A percentile compares a stretch with the other conserved stretches of the same genome.
Conservation (phyloP, 2,888 invertebrate species). For the Incurvaria masculella region DNA sequence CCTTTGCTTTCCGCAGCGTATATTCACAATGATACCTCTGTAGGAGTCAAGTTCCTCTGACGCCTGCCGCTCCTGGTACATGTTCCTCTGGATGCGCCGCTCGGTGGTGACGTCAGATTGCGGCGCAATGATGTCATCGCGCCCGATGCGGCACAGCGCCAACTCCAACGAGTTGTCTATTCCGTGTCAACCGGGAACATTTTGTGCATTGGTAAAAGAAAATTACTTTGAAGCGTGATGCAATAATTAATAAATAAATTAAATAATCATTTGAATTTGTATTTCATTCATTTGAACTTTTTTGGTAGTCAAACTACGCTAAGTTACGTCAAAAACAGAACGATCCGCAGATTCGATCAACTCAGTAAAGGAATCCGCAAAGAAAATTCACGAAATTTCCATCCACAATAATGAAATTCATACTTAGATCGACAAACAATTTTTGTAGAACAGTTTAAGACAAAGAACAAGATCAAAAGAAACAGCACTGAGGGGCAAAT, state of each 20-base stretch:
- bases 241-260: background rate
- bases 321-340: no score
- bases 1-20: no score
- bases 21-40: constrained; percentile 29
- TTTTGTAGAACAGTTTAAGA: no score
- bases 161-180: constrained; percentile 71
- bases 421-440: background rate
- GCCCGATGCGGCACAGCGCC: constrained; percentile 79
- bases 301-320: no score
- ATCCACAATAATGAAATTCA: no score
- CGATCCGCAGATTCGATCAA: no score
- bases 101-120: constrained; percentile 66
- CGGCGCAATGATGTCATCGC: constrained; percentile 88
- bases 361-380: background rate
- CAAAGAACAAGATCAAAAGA: no score
- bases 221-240: background rate
- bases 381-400: no score
- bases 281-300: background rate
- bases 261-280: background rate
- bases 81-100: constrained; percentile 48
- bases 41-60: constrained; percentile 54
- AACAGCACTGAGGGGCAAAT: background rate
- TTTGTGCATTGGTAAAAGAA: no score
- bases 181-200: no score
- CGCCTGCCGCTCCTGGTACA: constrained; percentile 51